These are phyloP conservation scores for Bovichtus diacanthus DNA, from an alignment of 2,797 vertebrate species.

Conservation along the genomic window DNA sequence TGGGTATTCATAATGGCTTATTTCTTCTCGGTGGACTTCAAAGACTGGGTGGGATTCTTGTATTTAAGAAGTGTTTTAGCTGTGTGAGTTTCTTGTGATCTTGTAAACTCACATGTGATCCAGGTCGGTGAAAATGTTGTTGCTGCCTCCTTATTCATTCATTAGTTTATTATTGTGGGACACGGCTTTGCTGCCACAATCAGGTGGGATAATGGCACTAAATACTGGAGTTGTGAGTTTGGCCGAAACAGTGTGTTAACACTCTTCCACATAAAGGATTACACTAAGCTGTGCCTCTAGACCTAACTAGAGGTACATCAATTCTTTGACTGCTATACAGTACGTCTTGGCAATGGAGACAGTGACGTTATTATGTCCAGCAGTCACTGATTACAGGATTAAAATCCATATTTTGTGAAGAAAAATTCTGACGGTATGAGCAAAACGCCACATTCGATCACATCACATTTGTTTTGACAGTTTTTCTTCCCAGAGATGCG, in stretches of 20 bases:
- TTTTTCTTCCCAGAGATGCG: slow-evolving; percentile 10
- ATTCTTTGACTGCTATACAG: slow-evolving; percentile 10
- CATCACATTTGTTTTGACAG: not conserved
- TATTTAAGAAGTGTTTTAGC: slow-evolving; percentile 17
- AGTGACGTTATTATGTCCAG: not conserved
- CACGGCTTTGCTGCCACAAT: not conserved
- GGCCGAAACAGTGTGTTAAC: not conserved
- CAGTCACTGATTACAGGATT: not conserved
- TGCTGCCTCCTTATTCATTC: not conserved
- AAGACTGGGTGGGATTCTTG: not conserved
- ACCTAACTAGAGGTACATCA: slow-evolving; percentile 3
- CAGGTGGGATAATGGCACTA: not conserved
- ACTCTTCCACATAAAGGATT: not conserved
- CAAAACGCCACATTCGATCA: not conserved
- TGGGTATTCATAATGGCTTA: slow-evolving; percentile 7
- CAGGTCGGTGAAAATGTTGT: not conserved
- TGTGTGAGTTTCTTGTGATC: slow-evolving; percentile 18
- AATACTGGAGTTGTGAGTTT: slow-evolving; percentile 21
- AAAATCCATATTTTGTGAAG: slow-evolving; percentile 4
- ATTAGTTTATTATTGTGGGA: not conserved
- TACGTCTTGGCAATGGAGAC: not conserved
- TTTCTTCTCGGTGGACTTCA: slow-evolving; percentile 20
- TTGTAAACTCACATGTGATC: not conserved
- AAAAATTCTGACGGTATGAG: slow-evolving; percentile 1
- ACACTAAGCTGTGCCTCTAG: not conserved